Percentiles rank a stretch among this genome's conserved stretches.
Evolutionary conservation across 2,113 vertebrate species (phyloP).

Genomic region (Microcebus lehilahytsara): DNA sequence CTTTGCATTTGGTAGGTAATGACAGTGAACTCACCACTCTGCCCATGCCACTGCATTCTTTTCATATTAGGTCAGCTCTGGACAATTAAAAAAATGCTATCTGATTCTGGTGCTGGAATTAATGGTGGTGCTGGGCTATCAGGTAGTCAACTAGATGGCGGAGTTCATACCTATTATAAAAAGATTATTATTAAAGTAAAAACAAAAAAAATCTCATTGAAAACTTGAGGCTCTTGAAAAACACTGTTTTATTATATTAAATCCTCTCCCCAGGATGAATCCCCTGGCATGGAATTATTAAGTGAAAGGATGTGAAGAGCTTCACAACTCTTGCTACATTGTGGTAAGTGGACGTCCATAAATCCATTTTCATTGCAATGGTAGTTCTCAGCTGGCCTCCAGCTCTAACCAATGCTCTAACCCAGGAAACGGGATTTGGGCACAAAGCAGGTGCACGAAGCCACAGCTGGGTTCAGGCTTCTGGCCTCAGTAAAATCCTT

Average conservation of each 20-base stretch:
- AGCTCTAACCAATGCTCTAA: not conserved
- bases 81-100: not conserved
- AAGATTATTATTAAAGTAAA: not conserved
- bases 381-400: not conserved
- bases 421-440: not conserved
- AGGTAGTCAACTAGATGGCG: not conserved
- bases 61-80: not conserved
- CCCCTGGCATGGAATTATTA: not conserved
- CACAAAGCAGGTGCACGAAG: not conserved
- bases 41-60: not conserved
- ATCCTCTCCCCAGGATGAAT: not conserved
- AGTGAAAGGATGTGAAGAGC: not conserved
- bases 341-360: not conserved
- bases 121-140: not conserved
- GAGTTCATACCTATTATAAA: not conserved
- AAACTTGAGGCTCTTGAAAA: not conserved
- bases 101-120: not conserved
- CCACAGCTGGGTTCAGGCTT: no score
- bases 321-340: not conserved
- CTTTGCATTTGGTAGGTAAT: fast-evolving
- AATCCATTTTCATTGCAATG: not conserved
- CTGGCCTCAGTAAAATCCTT: not conserved
- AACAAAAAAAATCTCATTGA: not conserved
- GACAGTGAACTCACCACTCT: not conserved
- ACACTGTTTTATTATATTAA: not conserved